Base-by-base conservation (phyloP, 2,888 invertebrate species). In the Aspidiotus destructor region DNA sequence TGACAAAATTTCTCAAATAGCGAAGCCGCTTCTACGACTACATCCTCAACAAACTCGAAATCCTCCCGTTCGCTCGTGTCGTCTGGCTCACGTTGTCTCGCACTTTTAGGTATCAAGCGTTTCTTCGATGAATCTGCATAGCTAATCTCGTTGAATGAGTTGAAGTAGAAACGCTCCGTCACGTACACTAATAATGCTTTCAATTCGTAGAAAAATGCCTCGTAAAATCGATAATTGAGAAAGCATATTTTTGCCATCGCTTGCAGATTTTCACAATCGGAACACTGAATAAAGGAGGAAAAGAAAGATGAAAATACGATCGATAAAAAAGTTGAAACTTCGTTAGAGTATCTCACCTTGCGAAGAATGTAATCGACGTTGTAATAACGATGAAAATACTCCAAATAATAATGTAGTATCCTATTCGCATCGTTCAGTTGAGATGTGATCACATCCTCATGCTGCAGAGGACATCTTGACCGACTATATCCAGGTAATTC, bases 351-450 rank as follows among this genome's bases (percentile, higher is more conserved):
- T 5, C 74, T 69, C 73, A 79, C 79, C 76, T 77, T 78, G 41
- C 76, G 75, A 69, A 78, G 73, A 62, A 80, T 75, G 72, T 74
- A 75, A 10, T 73, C 71, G 52, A 73, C 74, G 69, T 77, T 75
- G 70, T 79, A 80, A 70, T 78, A 74, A 17, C 78, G 77, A 60
- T 75, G 73, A 71, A 80, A 79, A 60, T 77, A 76, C 72, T 80
- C 78, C 15, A 80, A 70, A 15, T 76, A 76, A 70, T 77, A 78
- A 72, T 81, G 79, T 60, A 81, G 73, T 0, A 79, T 16, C 44
- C 63, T 42, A 15, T 55, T 40, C 9, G 44, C 17, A 1, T 53
- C 60, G n/a, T 15, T 41, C n/a, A 60, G 40, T 57, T 57, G 42
- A 0, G 58, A 57, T 9, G 42, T 41, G 11, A 65, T 8, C 5